Base-by-base conservation (phyloP, 1,140 invertebrate species). In the Ganaspis sp. region DNA sequence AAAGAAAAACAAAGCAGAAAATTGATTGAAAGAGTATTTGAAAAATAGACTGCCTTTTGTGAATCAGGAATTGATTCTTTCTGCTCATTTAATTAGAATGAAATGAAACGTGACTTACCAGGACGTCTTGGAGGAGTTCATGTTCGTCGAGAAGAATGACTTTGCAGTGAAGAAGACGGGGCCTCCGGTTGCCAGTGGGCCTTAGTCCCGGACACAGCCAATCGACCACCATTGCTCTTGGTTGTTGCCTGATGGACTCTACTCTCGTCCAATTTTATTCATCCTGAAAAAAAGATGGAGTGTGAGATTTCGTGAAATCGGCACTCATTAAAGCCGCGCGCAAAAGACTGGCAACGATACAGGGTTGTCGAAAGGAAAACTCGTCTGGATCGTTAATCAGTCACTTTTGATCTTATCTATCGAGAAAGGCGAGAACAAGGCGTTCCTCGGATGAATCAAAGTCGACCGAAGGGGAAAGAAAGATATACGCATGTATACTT, bases 81-180 rank as follows among this genome's bases (percentile, higher is more conserved):
- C 23, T 1, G 19, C 8, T 6, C 4, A 23, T 34, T 64, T 64
- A 29, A 29, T 64, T 12, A 64, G 29, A 15, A 64, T 17, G n/a
- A n/a, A 64, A 29, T 15, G 12, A 74, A 70, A 64, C 74, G 26
- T 69, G 76, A 91, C 92, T 93, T 86, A 93, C 93, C 90, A 93
- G 90, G 75, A 94, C 92, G 80, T 94, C 93, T 81, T 94, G 93
- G 17, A 94, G 85, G n/a, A 93, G 90, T 84, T 94, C 93, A 81
- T 93, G 89, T 81, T 94, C 93, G 82, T 94, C 93, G 72, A 94
- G 92, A 69, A 94, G 90, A 80, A 94, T 92, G 78, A 94, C 92
- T 76, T 93, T 93, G 89, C 93, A 94, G 75, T 93, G 93, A 70
- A 94, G 89, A 74, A 93, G 92, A 85, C 93, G 92, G 81, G 93